phyloP scores from a whole-genome alignment of 2,888 invertebrate species.

The Euphydryas editha region DNA sequence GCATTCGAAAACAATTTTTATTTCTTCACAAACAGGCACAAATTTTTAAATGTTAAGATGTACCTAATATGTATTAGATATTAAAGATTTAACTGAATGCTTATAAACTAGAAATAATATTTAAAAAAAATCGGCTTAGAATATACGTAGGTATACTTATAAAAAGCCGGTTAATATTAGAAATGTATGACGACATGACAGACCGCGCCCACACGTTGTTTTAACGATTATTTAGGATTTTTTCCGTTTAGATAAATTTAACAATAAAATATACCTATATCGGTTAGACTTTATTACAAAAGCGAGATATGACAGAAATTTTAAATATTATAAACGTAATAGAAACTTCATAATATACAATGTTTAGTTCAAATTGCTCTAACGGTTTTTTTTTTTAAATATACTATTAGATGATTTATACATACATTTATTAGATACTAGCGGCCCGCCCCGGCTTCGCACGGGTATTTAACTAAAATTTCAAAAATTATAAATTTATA shows the following conservation, averaged over 20 bases:
- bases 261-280: neutral
- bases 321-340: too few species aligned
- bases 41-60: neutral
- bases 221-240: slow-evolving; percentile 15
- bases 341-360: too few species aligned
- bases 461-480: too few species aligned
- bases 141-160: slow-evolving; percentile 12
- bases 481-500: too few species aligned
- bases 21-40: too few species aligned
- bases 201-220: slow-evolving; percentile 22
- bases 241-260: neutral
- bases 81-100: neutral
- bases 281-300: neutral
- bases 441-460: too few species aligned
- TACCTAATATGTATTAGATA: too few species aligned
- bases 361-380: too few species aligned
- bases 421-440: neutral
- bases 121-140: slow-evolving; percentile 16
- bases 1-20: too few species aligned
- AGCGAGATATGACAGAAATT: too few species aligned
- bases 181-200: slow-evolving; percentile 22
- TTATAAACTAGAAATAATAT: neutral
- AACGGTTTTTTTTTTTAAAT: too few species aligned
- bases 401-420: too few species aligned
- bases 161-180: slow-evolving; percentile 35